These are phyloP conservation scores for Pseudomyrmex gracilis DNA, from an alignment of 1,140 invertebrate genomes.

Conservation along the genomic window DNA sequence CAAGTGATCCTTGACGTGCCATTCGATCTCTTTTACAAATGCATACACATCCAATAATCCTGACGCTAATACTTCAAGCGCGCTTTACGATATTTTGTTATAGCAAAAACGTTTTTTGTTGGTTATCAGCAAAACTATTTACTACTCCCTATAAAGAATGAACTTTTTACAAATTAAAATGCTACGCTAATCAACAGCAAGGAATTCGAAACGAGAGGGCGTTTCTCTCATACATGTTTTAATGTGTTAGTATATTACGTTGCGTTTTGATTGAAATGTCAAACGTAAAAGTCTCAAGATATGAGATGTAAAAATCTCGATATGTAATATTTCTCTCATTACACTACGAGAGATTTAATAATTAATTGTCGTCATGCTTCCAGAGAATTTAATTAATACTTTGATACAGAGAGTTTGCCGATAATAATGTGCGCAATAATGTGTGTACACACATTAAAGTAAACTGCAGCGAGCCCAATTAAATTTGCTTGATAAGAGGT, in stretches of 20 bases:
- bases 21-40: neutral
- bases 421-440: neutral
- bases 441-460: neutral
- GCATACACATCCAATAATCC: neutral
- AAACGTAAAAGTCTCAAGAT: slow-evolving; percentile 11
- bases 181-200: neutral
- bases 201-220: slow-evolving; percentile 53
- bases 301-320: too few relatives aligned
- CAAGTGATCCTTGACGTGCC: neutral
- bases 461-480: neutral
- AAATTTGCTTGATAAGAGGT: neutral
- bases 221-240: slow-evolving; percentile 22
- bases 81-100: neutral
- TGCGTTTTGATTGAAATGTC: neutral
- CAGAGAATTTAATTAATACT: slow-evolving; percentile 1
- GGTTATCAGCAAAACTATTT: neutral
- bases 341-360: neutral
- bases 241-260: neutral
- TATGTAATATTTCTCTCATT: neutral
- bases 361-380: neutral
- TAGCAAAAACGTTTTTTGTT: neutral
- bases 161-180: neutral
- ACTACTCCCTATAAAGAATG: neutral
- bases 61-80: neutral
- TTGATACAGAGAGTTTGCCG: neutral